phyloP scores from a whole-genome alignment of 2,888 invertebrate species.

The Aromia moschata region DNA sequence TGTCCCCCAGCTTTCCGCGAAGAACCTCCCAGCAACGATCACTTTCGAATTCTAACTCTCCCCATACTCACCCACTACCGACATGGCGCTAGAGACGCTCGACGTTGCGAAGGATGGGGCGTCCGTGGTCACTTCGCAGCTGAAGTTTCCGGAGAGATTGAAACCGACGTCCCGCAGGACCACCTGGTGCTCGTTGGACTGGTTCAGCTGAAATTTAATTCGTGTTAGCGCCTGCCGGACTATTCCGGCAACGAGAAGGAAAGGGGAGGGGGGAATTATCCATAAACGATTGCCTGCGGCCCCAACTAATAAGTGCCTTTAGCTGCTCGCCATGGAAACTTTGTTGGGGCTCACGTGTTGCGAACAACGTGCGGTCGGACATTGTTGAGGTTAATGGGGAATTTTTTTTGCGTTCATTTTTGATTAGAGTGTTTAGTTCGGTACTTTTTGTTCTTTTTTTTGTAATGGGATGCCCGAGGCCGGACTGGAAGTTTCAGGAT shows the following conservation, averaged over 20 bases:
- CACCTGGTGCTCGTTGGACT: constrained; percentile 80
- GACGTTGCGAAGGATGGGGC: constrained; percentile 77
- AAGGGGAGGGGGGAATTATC: constrained; percentile 12
- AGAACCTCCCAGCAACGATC: too few relatives aligned
- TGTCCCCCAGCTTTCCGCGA: too few relatives aligned
- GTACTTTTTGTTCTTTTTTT: too few relatives aligned
- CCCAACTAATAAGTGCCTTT: not conserved
- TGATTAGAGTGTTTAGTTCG: too few relatives aligned
- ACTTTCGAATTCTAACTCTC: too few relatives aligned
- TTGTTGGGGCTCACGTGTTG: not conserved
- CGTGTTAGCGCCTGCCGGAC: constrained; percentile 8
- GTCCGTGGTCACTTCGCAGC: constrained; percentile 83
- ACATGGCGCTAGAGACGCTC: constrained; percentile 72
- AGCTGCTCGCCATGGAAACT: not conserved
- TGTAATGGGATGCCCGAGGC: too few relatives aligned
- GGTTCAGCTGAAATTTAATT: constrained; percentile 69
- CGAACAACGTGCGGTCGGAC: too few relatives aligned
- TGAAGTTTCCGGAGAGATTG: constrained; percentile 79
- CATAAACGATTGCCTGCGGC: constrained; percentile 15
- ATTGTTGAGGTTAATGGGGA: too few relatives aligned
- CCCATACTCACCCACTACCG: constrained; percentile 76
- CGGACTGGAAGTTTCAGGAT: too few relatives aligned
- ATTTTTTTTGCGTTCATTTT: too few relatives aligned
- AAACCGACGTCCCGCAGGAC: constrained; percentile 76
- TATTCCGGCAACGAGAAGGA: too few relatives aligned